Evolutionary conservation across 2,888 invertebrate genomes (phyloP), one percentile per base, ranked within the genome.

Genomic region (Candidula unifasciata): DNA sequence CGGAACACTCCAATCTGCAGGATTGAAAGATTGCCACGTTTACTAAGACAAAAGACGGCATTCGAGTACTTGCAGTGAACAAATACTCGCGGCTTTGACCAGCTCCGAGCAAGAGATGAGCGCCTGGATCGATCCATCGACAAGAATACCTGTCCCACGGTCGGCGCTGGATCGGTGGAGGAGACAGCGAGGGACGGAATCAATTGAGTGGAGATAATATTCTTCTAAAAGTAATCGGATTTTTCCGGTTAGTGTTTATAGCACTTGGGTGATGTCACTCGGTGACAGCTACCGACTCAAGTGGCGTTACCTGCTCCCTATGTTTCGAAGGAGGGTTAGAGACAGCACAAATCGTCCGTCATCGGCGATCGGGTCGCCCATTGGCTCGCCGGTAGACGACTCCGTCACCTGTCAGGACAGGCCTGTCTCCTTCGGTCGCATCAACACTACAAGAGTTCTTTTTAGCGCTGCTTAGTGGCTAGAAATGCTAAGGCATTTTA

Each of bases 131-230:
- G 54, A 74, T 74, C 52, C 3, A 13, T 5, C 18, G n/a, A 33
- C 27, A 54, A 74, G 54, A 54, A 54, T 54, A 74, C 74, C 30
- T 54, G 74, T 73, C 54, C 44, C 30, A 16, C 5, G 44, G 30
- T 13, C 13, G 73, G 54, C 2, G 54, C n/a, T 52, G 24, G 74
- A 21, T 30, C 13, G 44, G 44, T 8, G 44, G 44, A 44, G 30
- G 74, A 30, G 18, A 33, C 18, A 30, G 8, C 18, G 6, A 30
- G 44, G 18, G 52, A 2, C 3, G 21, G 54, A 74, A 74, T 74
- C 74, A 74, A 74, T 74, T 74, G 54, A 74, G 54, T 54, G 74
- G 30, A 74, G 3, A 74, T 74, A 52, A 74, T 30, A 30, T 74
- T 54, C 54, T 16, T 30, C 30, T 30, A 54, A 54, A 54, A 74